phyloP scores from a whole-genome alignment of 2,888 invertebrate genomes.

The Drosophila cognata region DNA sequence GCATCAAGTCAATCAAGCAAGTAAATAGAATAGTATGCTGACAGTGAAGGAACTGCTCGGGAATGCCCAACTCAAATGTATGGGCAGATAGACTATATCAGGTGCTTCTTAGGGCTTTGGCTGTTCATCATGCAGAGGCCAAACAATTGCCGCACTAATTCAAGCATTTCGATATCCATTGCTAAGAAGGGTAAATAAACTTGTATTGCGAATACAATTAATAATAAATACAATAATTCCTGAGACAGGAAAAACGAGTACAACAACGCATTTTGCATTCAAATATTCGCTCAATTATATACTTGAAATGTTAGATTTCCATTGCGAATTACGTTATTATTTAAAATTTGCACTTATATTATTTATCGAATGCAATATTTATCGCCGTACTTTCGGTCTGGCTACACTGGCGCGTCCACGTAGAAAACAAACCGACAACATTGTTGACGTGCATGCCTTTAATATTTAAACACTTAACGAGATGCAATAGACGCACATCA shows the following conservation, averaged over 20 bases:
- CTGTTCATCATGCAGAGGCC: slow-evolving; percentile 23
- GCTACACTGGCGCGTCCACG: slow-evolving; percentile 68
- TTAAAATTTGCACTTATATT: neutral
- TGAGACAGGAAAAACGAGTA: neutral
- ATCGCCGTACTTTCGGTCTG: slow-evolving; percentile 32
- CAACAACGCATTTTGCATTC: neutral
- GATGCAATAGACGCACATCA: slow-evolving; percentile 51
- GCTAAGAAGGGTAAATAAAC: neutral
- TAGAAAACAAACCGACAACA: slow-evolving; percentile 73
- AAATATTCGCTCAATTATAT: neutral
- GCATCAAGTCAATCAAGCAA: slow-evolving; percentile 26
- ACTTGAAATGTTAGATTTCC: neutral
- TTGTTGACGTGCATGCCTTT: slow-evolving; percentile 57
- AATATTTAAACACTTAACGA: slow-evolving; percentile 51
- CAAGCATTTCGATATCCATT: neutral
- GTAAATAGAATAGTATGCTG: slow-evolving; percentile 53
- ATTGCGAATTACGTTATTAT: neutral
- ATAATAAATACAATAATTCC: neutral
- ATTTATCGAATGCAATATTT: neutral
- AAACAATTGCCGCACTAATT: neutral
- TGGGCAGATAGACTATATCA: slow-evolving; percentile 40
- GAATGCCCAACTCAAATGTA: slow-evolving; percentile 13
- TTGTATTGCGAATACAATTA: neutral
- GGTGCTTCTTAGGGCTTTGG: slow-evolving; percentile 28
- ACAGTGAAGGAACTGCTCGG: slow-evolving; percentile 44